Evolutionary conservation across 30 jellyfish, hydroid and myxozoan species (phyloP), one percentile per base, ranked within the genome.

Genomic region (Pseudorhiza aurosa): DNA sequence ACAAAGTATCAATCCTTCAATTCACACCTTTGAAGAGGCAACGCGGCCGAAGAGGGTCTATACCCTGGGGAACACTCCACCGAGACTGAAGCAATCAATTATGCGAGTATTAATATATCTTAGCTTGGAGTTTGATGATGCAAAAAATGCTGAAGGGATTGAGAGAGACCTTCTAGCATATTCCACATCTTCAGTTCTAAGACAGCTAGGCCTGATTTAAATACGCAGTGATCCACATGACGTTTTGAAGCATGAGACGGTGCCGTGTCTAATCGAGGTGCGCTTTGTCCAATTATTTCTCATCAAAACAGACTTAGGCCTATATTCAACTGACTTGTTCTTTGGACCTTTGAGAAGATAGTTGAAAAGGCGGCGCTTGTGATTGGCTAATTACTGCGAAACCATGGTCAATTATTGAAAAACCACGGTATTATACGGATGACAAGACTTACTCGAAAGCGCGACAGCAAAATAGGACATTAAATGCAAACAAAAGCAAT

Each of bases 231-330:
- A n/a, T n/a, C n/a, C n/a, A n/a, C n/a, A n/a, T n/a, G n/a, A n/a
- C n/a, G n/a, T n/a, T n/a, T n/a, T n/a, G n/a, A n/a, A n/a, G 37
- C 67, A 53, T 36, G 36, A 53, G 24, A 53, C 67, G 67, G 67
- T 53, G 67, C 37, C 35, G 24, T 18, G 36, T 18, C 14, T 53
- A 19, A 53, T 21, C 1, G 36, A 53, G 67, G 67, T 22, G 10
- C 22, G 67, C 67, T 53, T 53, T 53, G 24, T 53, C 17, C 9
- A 8, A 53, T 53, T 53, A 53, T 10, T 36, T 36, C 67, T 15
- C 5, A 53, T 53, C 36, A 53, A 17, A n/a, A 22, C 67, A 8
- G 24, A n/a, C n/a, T n/a, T 53, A n/a, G 36, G 24, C n/a, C n/a
- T n/a, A n/a, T n/a, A n/a, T n/a, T n/a, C n/a, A 53, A 3, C 2